Conservation (phyloP, 2,797 vertebrate species). For the Myripristis murdjan region DNA sequence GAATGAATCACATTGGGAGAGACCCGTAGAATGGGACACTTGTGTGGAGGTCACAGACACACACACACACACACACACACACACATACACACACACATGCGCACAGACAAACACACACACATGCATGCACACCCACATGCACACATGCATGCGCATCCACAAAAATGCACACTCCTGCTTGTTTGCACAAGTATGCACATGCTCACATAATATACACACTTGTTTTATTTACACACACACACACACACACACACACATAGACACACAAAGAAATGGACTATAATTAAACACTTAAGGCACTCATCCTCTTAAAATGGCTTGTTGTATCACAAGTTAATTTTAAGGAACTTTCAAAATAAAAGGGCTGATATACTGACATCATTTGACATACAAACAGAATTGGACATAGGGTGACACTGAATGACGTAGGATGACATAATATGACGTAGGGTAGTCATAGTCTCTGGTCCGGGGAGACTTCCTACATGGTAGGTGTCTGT, state of each 20-base stretch:
- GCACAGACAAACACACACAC: conserved; percentile 10
- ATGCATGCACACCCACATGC: conserved; percentile 22
- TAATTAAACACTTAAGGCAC: conserved; percentile 48
- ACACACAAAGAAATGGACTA: conserved; percentile 28
- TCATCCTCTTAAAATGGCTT: conserved; percentile 61
- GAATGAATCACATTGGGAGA: conserved; percentile 86
- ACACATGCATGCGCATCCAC: conserved; percentile 10
- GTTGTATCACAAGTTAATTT: conserved; percentile 54
- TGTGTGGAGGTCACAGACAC: conserved; percentile 26
- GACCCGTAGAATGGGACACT: conserved; percentile 84
- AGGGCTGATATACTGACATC: conserved; percentile 65
- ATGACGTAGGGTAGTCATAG: conserved; percentile 59
- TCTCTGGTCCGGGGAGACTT: conserved; percentile 76
- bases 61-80: conserved; percentile 2
- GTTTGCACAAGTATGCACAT: conserved; percentile 14
- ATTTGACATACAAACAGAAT: conserved; percentile 55
- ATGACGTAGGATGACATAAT: conserved; percentile 50
- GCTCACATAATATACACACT: conserved; percentile 14
- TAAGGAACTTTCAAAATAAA: conserved; percentile 61
- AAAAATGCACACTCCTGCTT: conserved; percentile 10
- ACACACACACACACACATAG: conserved; percentile 18
- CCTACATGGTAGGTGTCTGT: conserved; percentile 87
- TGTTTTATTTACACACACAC: conserved; percentile 9
- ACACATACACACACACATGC: conserved; percentile 11
- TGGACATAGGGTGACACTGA: conserved; percentile 66